phyloP scores from a whole-genome alignment of 2,888 invertebrate genomes.

The Isoperla grammatica region DNA sequence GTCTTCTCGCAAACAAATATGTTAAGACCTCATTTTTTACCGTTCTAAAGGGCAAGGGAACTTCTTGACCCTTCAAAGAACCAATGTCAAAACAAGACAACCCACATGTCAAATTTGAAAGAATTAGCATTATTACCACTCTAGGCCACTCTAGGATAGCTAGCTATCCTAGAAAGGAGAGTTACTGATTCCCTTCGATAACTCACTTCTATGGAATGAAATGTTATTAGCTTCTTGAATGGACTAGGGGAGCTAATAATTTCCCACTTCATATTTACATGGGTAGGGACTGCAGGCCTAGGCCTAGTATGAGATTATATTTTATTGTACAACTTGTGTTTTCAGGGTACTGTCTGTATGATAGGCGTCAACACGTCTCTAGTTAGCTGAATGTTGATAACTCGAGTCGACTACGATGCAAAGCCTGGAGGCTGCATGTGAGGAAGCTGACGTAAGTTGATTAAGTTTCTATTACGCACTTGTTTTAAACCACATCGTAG shows the following conservation, averaged over 20 bases:
- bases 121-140: constrained; percentile 1
- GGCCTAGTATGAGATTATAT: neutral
- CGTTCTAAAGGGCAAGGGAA: constrained; percentile 4
- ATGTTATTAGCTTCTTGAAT: too few relatives aligned
- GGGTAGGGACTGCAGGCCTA: neutral
- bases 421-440: constrained; percentile 60
- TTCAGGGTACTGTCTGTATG: constrained; percentile 29
- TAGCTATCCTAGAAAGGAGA: too few relatives aligned
- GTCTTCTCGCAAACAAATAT: too few relatives aligned
- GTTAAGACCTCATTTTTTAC: too few relatives aligned
- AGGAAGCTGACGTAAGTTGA: constrained; percentile 59
- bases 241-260: too few relatives aligned
- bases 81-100: constrained; percentile 28
- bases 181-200: too few relatives aligned
- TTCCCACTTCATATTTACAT: too few relatives aligned
- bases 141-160: too few relatives aligned
- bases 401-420: constrained; percentile 51
- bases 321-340: constrained; percentile 3
- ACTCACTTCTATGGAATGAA: too few relatives aligned
- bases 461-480: too few relatives aligned
- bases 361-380: constrained; percentile 34
- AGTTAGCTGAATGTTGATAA: constrained; percentile 46
- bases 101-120: constrained; percentile 40
- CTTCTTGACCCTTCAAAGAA: constrained; percentile 16
- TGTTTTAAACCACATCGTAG: too few relatives aligned